Percentiles rank a stretch among this genome's conserved stretches.
These are phyloP conservation scores for Odontocerum albicorne DNA, from an alignment of 2,888 invertebrate species.

Conservation along the genomic window DNA sequence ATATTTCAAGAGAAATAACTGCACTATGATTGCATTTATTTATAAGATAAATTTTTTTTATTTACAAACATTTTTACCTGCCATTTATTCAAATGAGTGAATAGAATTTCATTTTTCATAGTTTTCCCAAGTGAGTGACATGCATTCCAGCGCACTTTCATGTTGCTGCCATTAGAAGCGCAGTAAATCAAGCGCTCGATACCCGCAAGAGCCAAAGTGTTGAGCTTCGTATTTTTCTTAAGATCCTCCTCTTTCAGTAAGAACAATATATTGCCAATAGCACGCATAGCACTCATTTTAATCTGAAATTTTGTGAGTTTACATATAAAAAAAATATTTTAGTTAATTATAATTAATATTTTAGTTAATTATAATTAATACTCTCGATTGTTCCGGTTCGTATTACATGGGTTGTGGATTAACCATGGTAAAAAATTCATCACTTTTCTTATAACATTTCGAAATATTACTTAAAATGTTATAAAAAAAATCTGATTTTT, in stretches of 20 bases:
- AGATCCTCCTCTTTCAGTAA: slow-evolving; percentile 59
- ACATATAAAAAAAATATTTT: background rate
- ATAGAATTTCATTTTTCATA: slow-evolving; percentile 64
- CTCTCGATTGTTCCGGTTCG: too few species aligned
- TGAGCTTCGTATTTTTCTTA: slow-evolving; percentile 51
- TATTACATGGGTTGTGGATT: too few species aligned
- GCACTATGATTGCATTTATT: too few species aligned
- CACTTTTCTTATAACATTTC: too few species aligned
- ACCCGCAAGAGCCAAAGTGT: slow-evolving; percentile 59
- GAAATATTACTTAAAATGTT: too few species aligned
- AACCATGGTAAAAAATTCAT: too few species aligned
- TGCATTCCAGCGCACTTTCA: slow-evolving; percentile 92
- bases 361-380: too few species aligned
- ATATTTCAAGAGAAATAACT: too few species aligned
- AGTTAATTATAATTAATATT: too few species aligned
- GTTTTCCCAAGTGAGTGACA: slow-evolving; percentile 85
- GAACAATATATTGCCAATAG: slow-evolving; percentile 74
- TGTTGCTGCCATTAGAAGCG: slow-evolving; percentile 69
- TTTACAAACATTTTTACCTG: slow-evolving; percentile 49
- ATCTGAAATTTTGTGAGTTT: slow-evolving; percentile 48
- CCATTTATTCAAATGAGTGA: slow-evolving; percentile 54
- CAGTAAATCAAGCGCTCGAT: slow-evolving; percentile 70
- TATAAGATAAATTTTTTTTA: too few species aligned
- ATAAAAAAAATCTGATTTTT: too few species aligned
- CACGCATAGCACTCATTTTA: slow-evolving; percentile 77